These are phyloP conservation scores for Arvicanthis niloticus DNA, from an alignment of 2,113 vertebrate genomes.

Conservation along the genomic window DNA sequence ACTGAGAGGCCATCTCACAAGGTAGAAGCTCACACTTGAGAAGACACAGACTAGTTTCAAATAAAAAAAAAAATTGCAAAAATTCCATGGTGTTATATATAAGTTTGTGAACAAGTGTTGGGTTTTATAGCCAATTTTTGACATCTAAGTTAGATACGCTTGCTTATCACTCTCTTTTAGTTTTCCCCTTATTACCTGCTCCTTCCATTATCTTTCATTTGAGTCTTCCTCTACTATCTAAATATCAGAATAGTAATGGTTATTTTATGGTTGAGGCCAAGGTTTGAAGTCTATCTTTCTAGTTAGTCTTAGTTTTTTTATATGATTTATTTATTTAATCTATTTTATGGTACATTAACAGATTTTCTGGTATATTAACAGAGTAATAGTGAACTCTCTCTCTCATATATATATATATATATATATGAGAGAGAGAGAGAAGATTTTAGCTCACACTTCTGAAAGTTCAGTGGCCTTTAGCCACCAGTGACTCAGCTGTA, in stretches of 20 bases:
- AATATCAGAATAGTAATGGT: not conserved
- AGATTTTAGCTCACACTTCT: not conserved
- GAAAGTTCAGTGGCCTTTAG: not conserved
- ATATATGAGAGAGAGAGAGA: too few species aligned
- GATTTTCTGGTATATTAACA: too few species aligned
- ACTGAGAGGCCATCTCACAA: not conserved
- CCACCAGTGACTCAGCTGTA: fast-evolving
- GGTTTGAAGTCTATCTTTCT: not conserved
- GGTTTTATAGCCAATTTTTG: fast-evolving
- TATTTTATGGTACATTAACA: not conserved
- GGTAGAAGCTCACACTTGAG: not conserved
- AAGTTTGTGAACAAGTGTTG: not conserved
- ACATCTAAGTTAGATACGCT: too few species aligned
- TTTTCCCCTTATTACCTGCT: not conserved
- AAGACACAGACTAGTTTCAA: too few species aligned
- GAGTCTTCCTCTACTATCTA: not conserved
- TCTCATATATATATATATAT: too few species aligned
- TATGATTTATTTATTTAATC: not conserved
- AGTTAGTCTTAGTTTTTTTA: not conserved
- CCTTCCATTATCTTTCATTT: not conserved
- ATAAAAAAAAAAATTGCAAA: not conserved
- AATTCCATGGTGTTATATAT: not conserved
- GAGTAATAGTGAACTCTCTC: too few species aligned
- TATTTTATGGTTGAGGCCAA: not conserved
- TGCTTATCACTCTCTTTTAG: not conserved